These are phyloP conservation scores for Hypena proboscidalis DNA, from an alignment of 2,888 invertebrate genomes.

Conservation along the genomic window DNA sequence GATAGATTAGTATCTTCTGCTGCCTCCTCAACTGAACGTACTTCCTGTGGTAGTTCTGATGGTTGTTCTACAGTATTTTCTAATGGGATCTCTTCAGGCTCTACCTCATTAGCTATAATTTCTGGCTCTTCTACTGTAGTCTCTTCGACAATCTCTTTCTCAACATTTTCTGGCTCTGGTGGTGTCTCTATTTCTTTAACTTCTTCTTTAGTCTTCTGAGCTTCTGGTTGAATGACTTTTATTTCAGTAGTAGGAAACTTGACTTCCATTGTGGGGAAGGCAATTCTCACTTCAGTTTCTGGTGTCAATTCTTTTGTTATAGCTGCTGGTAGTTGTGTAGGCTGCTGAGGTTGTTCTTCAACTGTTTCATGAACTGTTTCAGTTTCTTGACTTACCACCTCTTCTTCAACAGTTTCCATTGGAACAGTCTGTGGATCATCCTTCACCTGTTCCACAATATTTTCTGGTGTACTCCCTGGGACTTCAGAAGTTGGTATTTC, in stretches of 20 bases:
- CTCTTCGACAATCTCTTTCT: slow-evolving; percentile 22
- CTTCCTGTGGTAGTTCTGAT: slow-evolving; percentile 7
- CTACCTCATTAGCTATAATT: too few species aligned
- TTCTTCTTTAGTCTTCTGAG: slow-evolving; percentile 68
- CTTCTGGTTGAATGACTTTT: slow-evolving; percentile 73
- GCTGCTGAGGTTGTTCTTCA: slow-evolving; percentile 19
- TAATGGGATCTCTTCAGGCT: slow-evolving; percentile 13
- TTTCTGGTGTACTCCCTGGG: slow-evolving; percentile 22
- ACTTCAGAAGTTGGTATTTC: slow-evolving; percentile 11
- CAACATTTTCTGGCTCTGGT: slow-evolving; percentile 21
- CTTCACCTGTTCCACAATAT: slow-evolving; percentile 42
- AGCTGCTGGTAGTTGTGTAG: slow-evolving; percentile 25
- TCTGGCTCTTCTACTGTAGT: slow-evolving; percentile 20
- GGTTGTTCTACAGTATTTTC: slow-evolving; percentile 8
- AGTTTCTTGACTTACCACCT: slow-evolving; percentile 31
- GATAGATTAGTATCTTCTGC: slow-evolving; percentile 6
- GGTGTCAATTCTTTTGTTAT: slow-evolving; percentile 36
- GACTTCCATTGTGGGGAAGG: slow-evolving; percentile 76
- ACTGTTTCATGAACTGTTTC: slow-evolving; percentile 33
- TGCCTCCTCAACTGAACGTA: slow-evolving; percentile 2
- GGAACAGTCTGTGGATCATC: slow-evolving; percentile 41
- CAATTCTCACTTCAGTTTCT: slow-evolving; percentile 53
- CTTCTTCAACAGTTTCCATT: slow-evolving; percentile 41
- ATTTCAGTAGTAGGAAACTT: slow-evolving; percentile 78
- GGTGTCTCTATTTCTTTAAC: slow-evolving; percentile 46